A percentile compares a stretch with the other conserved stretches of the same genome.
These are phyloP conservation scores for Ornithorhynchus anatinus DNA, from an alignment of 2,113 vertebrate species.

Conservation along the genomic window DNA sequence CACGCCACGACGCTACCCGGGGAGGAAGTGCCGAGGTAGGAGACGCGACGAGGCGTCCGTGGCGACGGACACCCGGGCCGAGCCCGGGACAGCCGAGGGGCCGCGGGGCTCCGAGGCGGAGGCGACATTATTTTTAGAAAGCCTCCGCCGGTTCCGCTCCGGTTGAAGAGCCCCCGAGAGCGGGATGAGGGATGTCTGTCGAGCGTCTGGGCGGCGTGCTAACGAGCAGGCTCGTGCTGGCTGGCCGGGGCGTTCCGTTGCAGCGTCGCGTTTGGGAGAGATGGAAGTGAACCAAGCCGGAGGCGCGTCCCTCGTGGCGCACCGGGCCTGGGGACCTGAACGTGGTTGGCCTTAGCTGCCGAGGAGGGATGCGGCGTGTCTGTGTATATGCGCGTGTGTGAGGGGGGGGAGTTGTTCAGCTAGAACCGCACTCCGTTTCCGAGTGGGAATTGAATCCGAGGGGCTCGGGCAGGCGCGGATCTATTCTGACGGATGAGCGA, in stretches of 20 bases:
- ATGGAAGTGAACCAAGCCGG: no score
- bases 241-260: conserved; percentile 66
- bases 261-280: no score
- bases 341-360: no score
- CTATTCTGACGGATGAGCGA: no score
- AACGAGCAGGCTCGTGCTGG: conserved; percentile 5
- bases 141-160: conserved; percentile 8
- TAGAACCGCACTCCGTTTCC: no score
- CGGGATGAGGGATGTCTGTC: neutral
- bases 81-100: conserved; percentile 52
- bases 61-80: conserved; percentile 22
- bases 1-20: neutral
- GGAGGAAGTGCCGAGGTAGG: conserved; percentile 42
- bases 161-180: conserved; percentile 30
- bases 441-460: no score
- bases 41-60: conserved; percentile 31
- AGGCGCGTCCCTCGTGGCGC: no score
- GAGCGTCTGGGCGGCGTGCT: neutral
- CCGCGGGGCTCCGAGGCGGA: conserved; percentile 45
- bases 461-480: no score
- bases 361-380: no score
- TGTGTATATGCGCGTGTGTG: no score
- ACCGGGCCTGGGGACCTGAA: no score
- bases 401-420: no score
- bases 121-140: conserved; percentile 39